Conservation (phyloP, 1,140 invertebrate species). For the Halictus rubicundus region DNA sequence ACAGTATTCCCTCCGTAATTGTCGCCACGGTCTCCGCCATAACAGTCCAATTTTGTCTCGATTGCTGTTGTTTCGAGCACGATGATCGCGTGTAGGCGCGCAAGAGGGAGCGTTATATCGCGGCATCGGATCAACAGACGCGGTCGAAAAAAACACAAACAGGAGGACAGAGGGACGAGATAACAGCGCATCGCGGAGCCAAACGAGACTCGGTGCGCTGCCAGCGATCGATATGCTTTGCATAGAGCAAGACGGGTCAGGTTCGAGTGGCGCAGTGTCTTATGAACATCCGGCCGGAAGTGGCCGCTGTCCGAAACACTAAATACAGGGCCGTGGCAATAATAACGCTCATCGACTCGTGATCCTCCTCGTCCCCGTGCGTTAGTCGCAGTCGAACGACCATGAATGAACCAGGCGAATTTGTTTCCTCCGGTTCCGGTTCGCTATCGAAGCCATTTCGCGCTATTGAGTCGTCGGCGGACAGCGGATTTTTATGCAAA, state of each 20-base stretch:
- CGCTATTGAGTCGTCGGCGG: no score
- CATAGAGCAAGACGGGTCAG: constrained; percentile 26
- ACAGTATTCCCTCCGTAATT: no score
- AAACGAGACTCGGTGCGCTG: neutral
- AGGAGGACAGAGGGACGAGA: constrained; percentile 8
- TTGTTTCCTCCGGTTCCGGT: neutral
- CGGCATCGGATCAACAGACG: neutral
- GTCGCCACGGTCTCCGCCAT: no score
- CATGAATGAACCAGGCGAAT: neutral
- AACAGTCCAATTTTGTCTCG: neutral
- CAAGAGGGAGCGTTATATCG: neutral
- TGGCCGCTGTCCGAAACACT: constrained; percentile 16
- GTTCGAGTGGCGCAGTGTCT: constrained; percentile 49
- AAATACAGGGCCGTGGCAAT: constrained; percentile 12
- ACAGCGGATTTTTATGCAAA: no score
- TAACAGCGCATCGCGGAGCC: constrained; percentile 7
- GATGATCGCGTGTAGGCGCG: no score
- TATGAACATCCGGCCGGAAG: constrained; percentile 58
- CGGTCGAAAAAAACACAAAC: constrained; percentile 9
- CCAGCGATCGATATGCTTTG: constrained; percentile 58
- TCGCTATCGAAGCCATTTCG: no score
- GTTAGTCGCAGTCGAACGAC: neutral
- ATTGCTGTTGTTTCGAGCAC: neutral
- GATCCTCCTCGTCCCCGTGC: no score
- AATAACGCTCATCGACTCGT: neutral